Conservation (phyloP, 2,888 invertebrate species). For the Amphipyra tragopoginis region DNA sequence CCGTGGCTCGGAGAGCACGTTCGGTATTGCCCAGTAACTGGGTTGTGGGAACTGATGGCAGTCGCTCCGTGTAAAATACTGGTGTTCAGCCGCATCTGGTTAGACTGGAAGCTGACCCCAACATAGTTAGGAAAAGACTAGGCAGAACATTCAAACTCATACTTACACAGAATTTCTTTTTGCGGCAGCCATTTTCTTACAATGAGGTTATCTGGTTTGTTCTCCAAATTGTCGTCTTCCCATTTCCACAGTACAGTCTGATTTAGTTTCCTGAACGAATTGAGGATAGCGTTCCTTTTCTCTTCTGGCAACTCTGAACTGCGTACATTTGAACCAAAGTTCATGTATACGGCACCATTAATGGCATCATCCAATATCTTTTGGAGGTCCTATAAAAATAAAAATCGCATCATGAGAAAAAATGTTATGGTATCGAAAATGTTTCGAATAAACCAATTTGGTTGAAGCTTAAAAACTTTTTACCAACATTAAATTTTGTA, state of each 20-base stretch:
- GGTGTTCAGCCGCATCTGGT: no score
- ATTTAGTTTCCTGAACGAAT: conserved; percentile 89
- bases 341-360: conserved; percentile 89
- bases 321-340: conserved; percentile 90
- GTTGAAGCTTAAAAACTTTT: no score
- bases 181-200: conserved; percentile 92
- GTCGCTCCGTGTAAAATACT: no score
- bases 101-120: no score
- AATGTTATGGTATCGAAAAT: no score
- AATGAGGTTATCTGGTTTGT: conserved; percentile 89
- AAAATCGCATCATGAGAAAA: background rate
- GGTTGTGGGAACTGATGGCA: no score
- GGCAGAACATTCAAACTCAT: background rate
- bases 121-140: no score
- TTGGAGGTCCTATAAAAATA: conserved; percentile 83
- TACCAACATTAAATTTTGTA: no score
- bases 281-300: conserved; percentile 86
- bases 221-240: conserved; percentile 89
- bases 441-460: no score
- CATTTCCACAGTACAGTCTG: conserved; percentile 93
- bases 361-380: conserved; percentile 84
- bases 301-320: conserved; percentile 87
- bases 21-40: no score
- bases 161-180: conserved; percentile 90
- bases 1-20: no score